phyloP scores from a whole-genome alignment of 2,797 vertebrate genomes.

The Sarcophilus harrisii region DNA sequence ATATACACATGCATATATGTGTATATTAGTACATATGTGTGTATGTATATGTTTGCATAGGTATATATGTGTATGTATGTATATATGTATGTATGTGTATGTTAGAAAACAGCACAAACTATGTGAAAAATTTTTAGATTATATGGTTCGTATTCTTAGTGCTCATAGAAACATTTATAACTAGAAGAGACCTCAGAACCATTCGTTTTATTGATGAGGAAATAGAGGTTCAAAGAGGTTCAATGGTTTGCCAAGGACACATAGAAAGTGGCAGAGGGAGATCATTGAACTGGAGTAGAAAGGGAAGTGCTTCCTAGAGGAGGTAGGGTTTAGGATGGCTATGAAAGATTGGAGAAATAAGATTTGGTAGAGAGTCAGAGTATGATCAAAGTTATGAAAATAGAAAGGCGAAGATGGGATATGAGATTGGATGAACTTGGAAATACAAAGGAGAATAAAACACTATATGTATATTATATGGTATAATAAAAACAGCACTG shows the following conservation, averaged over 20 bases:
- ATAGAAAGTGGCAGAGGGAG: neutral
- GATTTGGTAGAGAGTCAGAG: neutral
- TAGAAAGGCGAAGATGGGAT: neutral
- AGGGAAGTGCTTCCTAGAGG: neutral
- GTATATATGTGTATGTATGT: no score
- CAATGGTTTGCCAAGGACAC: neutral
- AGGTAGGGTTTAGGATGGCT: neutral
- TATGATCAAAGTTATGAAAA: neutral
- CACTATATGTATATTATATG: neutral
- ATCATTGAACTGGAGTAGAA: neutral
- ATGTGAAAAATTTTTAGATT: neutral
- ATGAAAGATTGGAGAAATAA: neutral
- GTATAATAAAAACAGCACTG: neutral
- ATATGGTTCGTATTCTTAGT: neutral
- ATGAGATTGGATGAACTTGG: neutral
- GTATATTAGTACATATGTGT: neutral
- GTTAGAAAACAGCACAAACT: neutral
- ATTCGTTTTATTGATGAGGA: neutral
- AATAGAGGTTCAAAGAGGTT: neutral
- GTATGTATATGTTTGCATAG: neutral
- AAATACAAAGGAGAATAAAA: neutral
- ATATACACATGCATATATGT: no score
- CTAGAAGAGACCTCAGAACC: neutral
- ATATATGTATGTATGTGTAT: neutral
- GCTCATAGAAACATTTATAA: neutral